phyloP scores from a whole-genome alignment of 2,797 vertebrate genomes.

The Cyprinella venusta region DNA sequence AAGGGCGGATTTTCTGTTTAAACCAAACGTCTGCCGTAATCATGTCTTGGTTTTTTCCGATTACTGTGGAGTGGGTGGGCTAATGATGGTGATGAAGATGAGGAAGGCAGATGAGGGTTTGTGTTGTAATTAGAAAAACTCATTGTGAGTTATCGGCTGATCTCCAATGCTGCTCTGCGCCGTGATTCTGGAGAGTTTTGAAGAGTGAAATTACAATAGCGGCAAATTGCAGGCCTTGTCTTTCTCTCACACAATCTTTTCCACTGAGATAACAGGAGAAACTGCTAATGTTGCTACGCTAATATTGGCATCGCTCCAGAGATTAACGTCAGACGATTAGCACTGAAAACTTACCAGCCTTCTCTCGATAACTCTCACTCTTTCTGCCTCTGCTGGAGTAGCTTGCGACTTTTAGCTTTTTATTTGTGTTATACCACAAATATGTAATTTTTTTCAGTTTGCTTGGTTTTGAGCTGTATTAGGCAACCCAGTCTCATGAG shows the following conservation, averaged over 20 bases:
- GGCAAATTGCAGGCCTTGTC: constrained; percentile 35
- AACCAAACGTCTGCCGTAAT: neutral
- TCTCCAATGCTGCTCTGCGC: constrained; percentile 1
- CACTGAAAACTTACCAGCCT: constrained; percentile 15
- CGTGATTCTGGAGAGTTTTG: constrained; percentile 17
- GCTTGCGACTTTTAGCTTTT: neutral
- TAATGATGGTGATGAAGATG: constrained; percentile 52
- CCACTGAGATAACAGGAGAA: constrained; percentile 26
- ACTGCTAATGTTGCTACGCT: neutral
- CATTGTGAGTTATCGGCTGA: constrained; percentile 22
- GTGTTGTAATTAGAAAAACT: constrained; percentile 26
- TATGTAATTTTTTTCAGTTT: neutral
- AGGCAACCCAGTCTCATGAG: neutral
- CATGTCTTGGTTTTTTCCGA: neutral
- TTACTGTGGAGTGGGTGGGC: constrained; percentile 28
- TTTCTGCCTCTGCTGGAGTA: neutral
- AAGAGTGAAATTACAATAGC: constrained; percentile 37
- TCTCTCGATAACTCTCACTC: neutral
- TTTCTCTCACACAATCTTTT: constrained; percentile 31
- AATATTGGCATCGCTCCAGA: constrained; percentile 21
- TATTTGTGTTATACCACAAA: neutral
- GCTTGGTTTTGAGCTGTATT: neutral
- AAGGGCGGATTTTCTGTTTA: neutral
- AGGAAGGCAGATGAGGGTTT: constrained; percentile 55
- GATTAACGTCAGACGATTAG: constrained; percentile 33